These are phyloP conservation scores for Athene cunicularia DNA, from an alignment of 2,113 vertebrate species.

Conservation along the genomic window DNA sequence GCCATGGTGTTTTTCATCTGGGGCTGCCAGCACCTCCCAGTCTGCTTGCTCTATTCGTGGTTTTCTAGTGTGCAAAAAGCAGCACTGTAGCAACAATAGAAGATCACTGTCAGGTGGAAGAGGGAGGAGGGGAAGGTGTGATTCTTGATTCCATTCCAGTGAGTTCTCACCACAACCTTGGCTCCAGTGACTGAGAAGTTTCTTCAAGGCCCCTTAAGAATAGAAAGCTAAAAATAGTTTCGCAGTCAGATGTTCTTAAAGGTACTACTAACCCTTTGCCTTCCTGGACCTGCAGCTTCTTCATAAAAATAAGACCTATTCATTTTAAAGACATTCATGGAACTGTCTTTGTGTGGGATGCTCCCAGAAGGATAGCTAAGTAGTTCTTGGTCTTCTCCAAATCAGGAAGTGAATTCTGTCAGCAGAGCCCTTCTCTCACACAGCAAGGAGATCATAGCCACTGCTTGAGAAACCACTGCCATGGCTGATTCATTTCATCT, in stretches of 20 bases:
- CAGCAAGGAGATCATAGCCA: neutral
- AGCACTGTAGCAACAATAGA: constrained; percentile 54
- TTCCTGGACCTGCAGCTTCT: constrained; percentile 15
- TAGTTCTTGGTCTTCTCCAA: neutral
- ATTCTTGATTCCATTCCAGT: constrained; percentile 65
- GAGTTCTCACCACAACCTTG: constrained; percentile 65
- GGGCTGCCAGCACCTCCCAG: constrained; percentile 42
- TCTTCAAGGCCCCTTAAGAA: constrained; percentile 61
- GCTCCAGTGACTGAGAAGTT: constrained; percentile 37
- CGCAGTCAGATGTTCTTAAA: constrained; percentile 59
- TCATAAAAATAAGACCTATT: neutral
- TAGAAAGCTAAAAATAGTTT: constrained; percentile 69
- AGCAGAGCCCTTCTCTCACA: neutral
- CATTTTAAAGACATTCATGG: neutral
- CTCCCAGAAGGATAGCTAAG: neutral
- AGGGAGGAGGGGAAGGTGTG: constrained; percentile 50
- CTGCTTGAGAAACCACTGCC: neutral
- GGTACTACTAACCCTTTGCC: constrained; percentile 14
- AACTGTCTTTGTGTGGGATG: neutral
- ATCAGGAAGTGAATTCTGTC: neutral
- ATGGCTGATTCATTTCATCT: neutral
- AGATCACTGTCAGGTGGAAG: constrained; percentile 53
- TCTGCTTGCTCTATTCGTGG: constrained; percentile 20
- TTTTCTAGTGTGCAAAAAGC: constrained; percentile 35
- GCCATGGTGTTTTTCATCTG: constrained; percentile 4